Evolutionary conservation across 1,140 invertebrate genomes (phyloP), one percentile per base, ranked within the genome.

Genomic region (Ips nitidus): DNA sequence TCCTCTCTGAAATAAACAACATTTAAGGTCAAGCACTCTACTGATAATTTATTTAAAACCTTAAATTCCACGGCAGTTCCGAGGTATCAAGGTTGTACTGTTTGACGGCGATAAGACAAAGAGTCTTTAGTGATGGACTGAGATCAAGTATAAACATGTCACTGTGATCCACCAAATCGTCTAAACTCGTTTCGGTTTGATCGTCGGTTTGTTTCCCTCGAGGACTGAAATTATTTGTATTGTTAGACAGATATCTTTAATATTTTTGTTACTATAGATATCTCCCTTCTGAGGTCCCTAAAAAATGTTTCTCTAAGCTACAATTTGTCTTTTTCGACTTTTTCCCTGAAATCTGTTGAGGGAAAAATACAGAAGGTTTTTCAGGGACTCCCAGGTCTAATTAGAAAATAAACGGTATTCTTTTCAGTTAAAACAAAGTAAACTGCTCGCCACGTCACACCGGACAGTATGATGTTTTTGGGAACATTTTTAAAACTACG

Each of bases 71-170:
- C 2, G 90, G 90, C 66, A 93, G 79, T 60, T 76, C 82, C 1
- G 83, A 80, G 5, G 84, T 83, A 72, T 91, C 87, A 63, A 92
- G 75, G 65, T 87, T 85, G 74, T 90, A 74, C 71, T 88, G 82
- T 50, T 89, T 77, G 6, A 91, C 87, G 65, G 82, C 80, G 52
- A 90, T 77, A 41, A 90, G 85, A 74, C 86, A 85, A 5, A 92
- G 78, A 0, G 88, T 91, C 77, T 88, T 91, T 8, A 93, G 80
- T 4, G 85, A 85, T 36, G 91, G 90, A 70, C 85, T 83, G 77
- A 91, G 89, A 78, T 94, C 91, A 43, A 94, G 79, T 45, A 93
- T 84, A 79, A 90, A 87, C 63, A 92, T 84, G 80, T 93, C 91
- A 79, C 89, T 90, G 75, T 92, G 91, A 76, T 93, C 91, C 66